phyloP scores from a whole-genome alignment of 2,113 vertebrate genomes.

The Thinocorus orbignyianus region DNA sequence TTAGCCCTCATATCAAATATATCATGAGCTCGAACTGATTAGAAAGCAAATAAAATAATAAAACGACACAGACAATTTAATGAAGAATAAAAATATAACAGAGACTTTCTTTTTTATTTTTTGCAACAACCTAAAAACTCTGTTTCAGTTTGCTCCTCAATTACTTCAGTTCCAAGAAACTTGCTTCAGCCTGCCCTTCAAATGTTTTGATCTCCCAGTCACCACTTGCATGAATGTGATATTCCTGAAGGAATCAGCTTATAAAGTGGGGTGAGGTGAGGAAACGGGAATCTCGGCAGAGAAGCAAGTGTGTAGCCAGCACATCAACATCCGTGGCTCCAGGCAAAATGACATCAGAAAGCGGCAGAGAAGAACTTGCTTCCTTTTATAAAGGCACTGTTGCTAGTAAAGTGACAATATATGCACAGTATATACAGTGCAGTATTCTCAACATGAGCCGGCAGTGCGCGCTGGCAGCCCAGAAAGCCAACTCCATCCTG shows the following conservation, averaged over 20 bases:
- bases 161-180: neutral
- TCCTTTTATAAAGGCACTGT: neutral
- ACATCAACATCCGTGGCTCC: neutral
- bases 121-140: neutral
- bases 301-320: neutral
- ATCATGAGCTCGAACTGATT: neutral
- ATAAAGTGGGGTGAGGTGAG: neutral
- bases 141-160: neutral
- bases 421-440: neutral
- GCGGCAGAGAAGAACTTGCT: neutral
- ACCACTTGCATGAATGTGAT: neutral
- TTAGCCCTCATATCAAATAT: neutral
- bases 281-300: neutral
- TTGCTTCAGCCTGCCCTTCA: neutral
- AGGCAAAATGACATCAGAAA: neutral
- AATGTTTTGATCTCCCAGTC: neutral
- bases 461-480: too few species aligned
- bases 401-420: neutral
- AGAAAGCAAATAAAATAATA: neutral
- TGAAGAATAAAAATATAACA: neutral
- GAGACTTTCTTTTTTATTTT: neutral
- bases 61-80: neutral
- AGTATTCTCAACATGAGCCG: too few species aligned
- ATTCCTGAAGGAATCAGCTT: slow-evolving; percentile 1
- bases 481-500: too few species aligned